Conservation (phyloP, 2,797 vertebrate species). For the Gambusia yucatana region DNA sequence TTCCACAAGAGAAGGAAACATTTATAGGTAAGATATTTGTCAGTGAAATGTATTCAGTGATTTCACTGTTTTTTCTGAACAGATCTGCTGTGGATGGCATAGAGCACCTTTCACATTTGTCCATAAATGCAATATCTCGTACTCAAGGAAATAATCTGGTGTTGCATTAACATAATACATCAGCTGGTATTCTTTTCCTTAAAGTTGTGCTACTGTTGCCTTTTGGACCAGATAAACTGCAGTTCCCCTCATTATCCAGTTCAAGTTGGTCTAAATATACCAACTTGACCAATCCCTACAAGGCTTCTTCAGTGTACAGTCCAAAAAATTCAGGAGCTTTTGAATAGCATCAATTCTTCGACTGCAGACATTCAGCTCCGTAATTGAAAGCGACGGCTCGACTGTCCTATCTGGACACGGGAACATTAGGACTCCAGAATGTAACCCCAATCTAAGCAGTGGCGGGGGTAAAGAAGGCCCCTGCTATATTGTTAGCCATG, state of each 20-base stretch:
- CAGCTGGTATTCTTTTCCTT: conserved; percentile 6
- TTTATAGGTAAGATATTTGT: neutral
- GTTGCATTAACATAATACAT: conserved; percentile 21
- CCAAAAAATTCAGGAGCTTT: conserved; percentile 60
- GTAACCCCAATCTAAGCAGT: conserved; percentile 70
- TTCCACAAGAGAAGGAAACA: neutral
- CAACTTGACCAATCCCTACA: conserved; percentile 30
- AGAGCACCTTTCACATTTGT: neutral
- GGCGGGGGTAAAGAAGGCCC: conserved; percentile 64
- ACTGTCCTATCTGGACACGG: conserved; percentile 67
- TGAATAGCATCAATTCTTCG: conserved; percentile 49
- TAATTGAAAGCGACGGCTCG: conserved; percentile 83
- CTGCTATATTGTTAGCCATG: conserved; percentile 68
- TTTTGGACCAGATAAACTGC: conserved; percentile 12
- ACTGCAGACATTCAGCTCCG: conserved; percentile 73
- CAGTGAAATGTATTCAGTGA: neutral
- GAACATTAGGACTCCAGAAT: conserved; percentile 67
- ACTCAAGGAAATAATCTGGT: neutral
- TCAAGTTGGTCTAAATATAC: conserved; percentile 46
- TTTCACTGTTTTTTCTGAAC: too few species aligned
- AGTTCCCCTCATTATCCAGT: conserved; percentile 51
- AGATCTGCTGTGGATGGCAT: too few species aligned
- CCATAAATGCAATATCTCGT: conserved; percentile 26
- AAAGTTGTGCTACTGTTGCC: conserved; percentile 16
- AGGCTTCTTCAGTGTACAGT: conserved; percentile 43